Evolutionary conservation across 2,888 invertebrate genomes (phyloP).

Genomic region (Ormia ochracea): DNA sequence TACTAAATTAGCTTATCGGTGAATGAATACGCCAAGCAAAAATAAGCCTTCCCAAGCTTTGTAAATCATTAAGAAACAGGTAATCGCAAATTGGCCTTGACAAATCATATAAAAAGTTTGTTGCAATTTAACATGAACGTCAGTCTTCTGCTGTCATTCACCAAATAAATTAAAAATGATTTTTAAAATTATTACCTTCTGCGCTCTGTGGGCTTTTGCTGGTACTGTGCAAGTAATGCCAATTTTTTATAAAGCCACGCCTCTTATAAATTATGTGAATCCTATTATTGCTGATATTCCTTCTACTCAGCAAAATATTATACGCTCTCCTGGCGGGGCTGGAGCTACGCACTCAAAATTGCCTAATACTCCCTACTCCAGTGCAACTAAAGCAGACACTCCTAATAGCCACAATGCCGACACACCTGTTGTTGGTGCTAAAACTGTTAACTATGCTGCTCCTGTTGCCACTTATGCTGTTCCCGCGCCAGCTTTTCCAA

Average conservation of each 20-base stretch:
- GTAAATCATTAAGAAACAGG: no score
- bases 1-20: not conserved
- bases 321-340: constrained; percentile 79
- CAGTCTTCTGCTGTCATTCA: not conserved
- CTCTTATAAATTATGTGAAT: constrained; percentile 67
- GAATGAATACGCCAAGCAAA: not conserved
- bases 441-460: constrained; percentile 65
- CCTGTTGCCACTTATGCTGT: constrained; percentile 70
- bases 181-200: not conserved
- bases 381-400: constrained; percentile 79
- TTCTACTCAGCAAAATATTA: constrained; percentile 79
- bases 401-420: constrained; percentile 78
- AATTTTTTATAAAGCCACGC: constrained; percentile 65
- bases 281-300: constrained; percentile 75
- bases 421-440: constrained; percentile 65
- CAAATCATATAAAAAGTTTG: not conserved
- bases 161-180: not conserved
- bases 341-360: constrained; percentile 80
- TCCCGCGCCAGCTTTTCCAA: constrained; percentile 59
- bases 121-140: not conserved
- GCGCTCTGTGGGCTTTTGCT: not conserved
- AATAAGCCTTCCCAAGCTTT: not conserved
- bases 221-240: not conserved
- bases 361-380: constrained; percentile 80
- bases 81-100: no score